Evolutionary conservation across 2,797 vertebrate species (phyloP).

Genomic region (Sitta carolinensis): DNA sequence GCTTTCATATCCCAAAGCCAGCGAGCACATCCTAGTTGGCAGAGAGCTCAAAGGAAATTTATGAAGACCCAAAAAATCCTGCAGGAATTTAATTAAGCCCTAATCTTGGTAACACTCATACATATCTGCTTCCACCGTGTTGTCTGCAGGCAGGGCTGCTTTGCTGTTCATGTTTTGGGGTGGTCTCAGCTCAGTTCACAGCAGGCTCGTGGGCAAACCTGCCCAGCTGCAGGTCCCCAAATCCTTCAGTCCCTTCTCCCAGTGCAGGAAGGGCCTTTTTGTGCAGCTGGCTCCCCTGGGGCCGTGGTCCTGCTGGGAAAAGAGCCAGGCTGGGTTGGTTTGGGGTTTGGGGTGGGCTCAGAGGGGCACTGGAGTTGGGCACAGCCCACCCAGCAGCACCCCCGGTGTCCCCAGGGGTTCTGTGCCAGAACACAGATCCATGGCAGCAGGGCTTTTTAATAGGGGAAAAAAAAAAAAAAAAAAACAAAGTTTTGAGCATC

Average conservation of each 20-base stretch:
- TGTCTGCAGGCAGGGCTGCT: not conserved
- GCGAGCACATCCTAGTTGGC: conserved; percentile 36
- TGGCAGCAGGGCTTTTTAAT: rapidly evolving
- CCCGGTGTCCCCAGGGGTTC: not conserved
- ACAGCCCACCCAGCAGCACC: not conserved
- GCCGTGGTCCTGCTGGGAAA: not conserved
- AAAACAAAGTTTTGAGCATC: not conserved
- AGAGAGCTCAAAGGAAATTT: conserved; percentile 44
- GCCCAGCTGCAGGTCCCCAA: not conserved
- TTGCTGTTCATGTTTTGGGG: rapidly evolving
- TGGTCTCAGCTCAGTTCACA: not conserved
- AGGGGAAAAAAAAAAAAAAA: not conserved
- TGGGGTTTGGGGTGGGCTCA: not conserved
- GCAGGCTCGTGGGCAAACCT: not conserved
- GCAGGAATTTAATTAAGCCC: conserved; percentile 55
- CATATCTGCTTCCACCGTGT: not conserved
- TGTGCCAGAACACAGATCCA: not conserved
- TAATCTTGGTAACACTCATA: not conserved
- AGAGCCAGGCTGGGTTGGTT: rapidly evolving
- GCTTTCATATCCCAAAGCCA: conserved; percentile 41
- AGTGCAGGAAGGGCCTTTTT: not conserved
- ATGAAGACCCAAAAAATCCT: conserved; percentile 25
- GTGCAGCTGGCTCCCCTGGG: rapidly evolving
- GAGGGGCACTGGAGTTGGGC: not conserved
- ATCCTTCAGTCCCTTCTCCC: rapidly evolving